Base-by-base conservation (phyloP, 1,140 invertebrate species). In the Drosophila virilis region DNA sequence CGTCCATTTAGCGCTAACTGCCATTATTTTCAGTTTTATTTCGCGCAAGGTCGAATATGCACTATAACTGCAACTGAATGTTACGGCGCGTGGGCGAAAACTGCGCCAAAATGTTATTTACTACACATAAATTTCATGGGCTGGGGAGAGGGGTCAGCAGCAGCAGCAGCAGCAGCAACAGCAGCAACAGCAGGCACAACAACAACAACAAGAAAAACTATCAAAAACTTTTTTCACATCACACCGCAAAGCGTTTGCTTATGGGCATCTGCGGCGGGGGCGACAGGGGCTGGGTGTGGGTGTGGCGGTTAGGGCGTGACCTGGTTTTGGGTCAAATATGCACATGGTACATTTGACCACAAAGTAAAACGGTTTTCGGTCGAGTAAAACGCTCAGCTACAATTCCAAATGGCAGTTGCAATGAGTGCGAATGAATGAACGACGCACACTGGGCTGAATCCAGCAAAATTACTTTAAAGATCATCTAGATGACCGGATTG, bases 291-390 rank as follows among this genome's bases (percentile, higher is more conserved):
- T 22, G n/a, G 8, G 8, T 37, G 45, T n/a, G 8, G 40, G 17
- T 46, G 7, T 54, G 10, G 48, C 2, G 48, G 17, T 43, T 45
- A 43, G 76, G 66, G 60, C 71, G n/a, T 55, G 57, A 50, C 58
- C 57, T 66, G 42, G 71, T 74, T 69, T 55, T 43, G 58, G 71
- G 71, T 74, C 72, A 71, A 62, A 83, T 85, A 80, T 83, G 80
- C 82, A 83, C 80, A 83, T 83, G 80, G 77, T 83, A 83, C 80
- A 80, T 83, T 84, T 85, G 80, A 84, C 80, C 80, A 83, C 80
- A 84, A 84, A 85, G 80, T 85, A 85, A 85, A 84, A 84, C 81
- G 77, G 64, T 84, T 85, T 84, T 80, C 65, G 74, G 73, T 77
- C 67, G 73, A 70, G 77, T 60, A 69, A 77, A 84, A 61, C 77